Percentiles rank a stretch among this genome's conserved stretches.
Evolutionary conservation across 2,888 invertebrate genomes (phyloP).

Genomic region (Epsilonema sp.): DNA sequence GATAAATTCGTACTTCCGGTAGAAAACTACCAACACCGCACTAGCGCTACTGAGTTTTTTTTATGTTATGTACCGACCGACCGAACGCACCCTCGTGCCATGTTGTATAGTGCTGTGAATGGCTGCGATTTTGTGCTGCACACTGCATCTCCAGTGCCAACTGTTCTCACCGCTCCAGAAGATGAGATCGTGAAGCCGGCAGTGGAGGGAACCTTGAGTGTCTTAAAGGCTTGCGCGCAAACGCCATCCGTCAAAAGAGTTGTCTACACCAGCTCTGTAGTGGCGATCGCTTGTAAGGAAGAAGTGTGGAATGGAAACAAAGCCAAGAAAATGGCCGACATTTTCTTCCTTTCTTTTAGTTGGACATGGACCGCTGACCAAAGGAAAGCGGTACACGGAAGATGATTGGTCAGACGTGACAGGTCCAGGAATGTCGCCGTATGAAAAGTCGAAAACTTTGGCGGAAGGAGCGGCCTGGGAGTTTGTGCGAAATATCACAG

Average conservation of each 20-base stretch:
- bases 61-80: too few species aligned
- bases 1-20: too few species aligned
- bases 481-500: too few species aligned
- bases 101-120: not conserved
- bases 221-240: conserved; percentile 32
- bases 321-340: too few species aligned
- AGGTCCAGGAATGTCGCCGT: not conserved
- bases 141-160: not conserved
- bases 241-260: conserved; percentile 33
- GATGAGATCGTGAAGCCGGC: conserved; percentile 33
- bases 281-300: conserved; percentile 19
- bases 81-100: too few species aligned
- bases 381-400: not conserved
- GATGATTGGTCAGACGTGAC: not conserved
- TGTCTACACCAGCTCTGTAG: conserved; percentile 34
- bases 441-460: not conserved
- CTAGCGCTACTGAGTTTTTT: too few species aligned
- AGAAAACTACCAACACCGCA: too few species aligned
- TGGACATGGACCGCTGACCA: too few species aligned
- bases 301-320: too few species aligned
- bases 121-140: not conserved
- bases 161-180: conserved; percentile 8
- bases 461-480: not conserved
- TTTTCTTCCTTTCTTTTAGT: too few species aligned
- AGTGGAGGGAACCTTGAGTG: conserved; percentile 33